Percentiles rank a stretch among this genome's conserved stretches.
phyloP scores from a whole-genome alignment of 2,888 invertebrate genomes.

The Tenthredo livida region DNA sequence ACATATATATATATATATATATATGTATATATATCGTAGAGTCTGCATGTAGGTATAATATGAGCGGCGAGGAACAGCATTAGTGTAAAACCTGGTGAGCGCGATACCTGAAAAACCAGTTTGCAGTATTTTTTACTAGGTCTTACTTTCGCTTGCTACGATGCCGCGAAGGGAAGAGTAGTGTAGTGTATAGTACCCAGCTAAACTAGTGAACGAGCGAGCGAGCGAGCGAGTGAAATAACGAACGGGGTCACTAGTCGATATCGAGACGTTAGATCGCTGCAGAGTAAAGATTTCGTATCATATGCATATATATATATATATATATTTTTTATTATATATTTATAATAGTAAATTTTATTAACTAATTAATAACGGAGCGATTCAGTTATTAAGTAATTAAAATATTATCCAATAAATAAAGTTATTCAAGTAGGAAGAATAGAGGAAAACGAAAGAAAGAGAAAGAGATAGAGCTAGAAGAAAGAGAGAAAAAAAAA shows the following conservation, averaged over 20 bases:
- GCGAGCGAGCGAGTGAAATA: conserved; percentile 54
- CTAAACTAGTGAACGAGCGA: conserved; percentile 45
- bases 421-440: conserved; percentile 64
- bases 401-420: conserved; percentile 60
- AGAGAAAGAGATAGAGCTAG: not conserved
- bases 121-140: conserved; percentile 65
- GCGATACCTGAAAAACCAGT: conserved; percentile 74
- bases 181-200: conserved; percentile 46
- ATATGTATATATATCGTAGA: not conserved
- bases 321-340: conserved; percentile 25
- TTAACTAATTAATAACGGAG: not conserved
- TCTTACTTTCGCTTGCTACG: conserved; percentile 73
- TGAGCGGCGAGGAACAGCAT: not conserved
- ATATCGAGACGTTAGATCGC: conserved; percentile 64
- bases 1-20: too few species aligned
- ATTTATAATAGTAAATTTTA: not conserved
- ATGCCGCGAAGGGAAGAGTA: conserved; percentile 73
- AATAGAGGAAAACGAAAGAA: not conserved
- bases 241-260: conserved; percentile 68
- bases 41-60: not conserved
- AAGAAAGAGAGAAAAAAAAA: not conserved
- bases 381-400: not conserved
- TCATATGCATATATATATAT: not conserved
- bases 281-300: conserved; percentile 49
- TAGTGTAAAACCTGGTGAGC: not conserved